Percentiles rank a stretch among this genome's conserved stretches.
phyloP scores from a whole-genome alignment of 2,888 invertebrate species.

The Conus canariensis region DNA sequence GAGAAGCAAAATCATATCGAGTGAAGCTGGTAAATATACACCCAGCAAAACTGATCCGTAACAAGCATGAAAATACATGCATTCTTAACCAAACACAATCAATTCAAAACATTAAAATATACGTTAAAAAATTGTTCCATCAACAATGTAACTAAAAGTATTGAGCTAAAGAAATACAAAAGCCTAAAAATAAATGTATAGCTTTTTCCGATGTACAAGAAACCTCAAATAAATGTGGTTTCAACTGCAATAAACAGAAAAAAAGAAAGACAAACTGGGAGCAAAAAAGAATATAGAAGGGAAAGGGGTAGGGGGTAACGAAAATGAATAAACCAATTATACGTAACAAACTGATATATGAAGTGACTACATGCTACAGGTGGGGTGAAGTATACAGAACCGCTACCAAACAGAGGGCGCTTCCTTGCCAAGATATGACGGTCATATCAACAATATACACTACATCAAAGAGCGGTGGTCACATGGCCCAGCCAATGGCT shows the following conservation, averaged over 20 bases:
- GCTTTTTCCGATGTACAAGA: background rate
- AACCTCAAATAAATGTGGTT: constrained; percentile 12
- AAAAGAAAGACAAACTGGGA: background rate
- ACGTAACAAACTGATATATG: background rate
- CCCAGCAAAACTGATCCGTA: too few species aligned
- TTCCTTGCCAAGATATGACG: background rate
- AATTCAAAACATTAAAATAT: background rate
- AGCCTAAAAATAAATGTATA: background rate
- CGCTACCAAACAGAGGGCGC: background rate
- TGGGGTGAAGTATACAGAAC: background rate
- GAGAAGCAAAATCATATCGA: background rate
- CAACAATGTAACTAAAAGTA: background rate
- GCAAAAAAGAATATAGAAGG: background rate
- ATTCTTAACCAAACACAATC: background rate
- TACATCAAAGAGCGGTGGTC: background rate
- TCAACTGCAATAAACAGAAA: background rate
- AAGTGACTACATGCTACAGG: background rate
- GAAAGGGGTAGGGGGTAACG: background rate
- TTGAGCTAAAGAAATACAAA: background rate
- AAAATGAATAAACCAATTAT: background rate
- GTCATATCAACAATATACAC: background rate
- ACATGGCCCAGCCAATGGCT: background rate
- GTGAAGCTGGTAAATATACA: too few species aligned
- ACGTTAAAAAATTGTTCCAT: background rate
- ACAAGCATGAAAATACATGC: background rate